These are phyloP conservation scores for Trichogramma evanescens DNA, from an alignment of 2,888 invertebrate genomes.

Conservation along the genomic window DNA sequence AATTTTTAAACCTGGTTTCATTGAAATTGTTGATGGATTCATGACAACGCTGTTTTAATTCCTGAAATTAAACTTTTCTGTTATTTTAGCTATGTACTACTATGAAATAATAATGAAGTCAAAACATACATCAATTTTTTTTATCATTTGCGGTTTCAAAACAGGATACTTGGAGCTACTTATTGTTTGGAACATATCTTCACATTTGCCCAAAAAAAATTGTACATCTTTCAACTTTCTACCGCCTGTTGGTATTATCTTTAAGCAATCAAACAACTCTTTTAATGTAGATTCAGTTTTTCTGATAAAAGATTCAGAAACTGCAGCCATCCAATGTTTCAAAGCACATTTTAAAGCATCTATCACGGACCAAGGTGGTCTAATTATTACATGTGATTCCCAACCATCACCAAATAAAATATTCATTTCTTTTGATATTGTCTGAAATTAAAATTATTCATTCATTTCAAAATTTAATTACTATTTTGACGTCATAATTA, in stretches of 20 bases:
- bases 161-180: constrained; percentile 29
- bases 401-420: constrained; percentile 37
- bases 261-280: constrained; percentile 26
- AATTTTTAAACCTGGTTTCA: constrained; percentile 25
- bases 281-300: constrained; percentile 21
- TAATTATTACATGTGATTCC: constrained; percentile 35
- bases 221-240: constrained; percentile 31
- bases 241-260: constrained; percentile 25
- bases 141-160: constrained; percentile 23
- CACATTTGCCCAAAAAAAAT: constrained; percentile 31
- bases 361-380: constrained; percentile 41
- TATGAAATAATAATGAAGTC: constrained; percentile 1
- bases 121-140: constrained; percentile 29
- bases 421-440: constrained; percentile 38
- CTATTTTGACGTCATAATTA: constrained; percentile 10
- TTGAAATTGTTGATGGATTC: constrained; percentile 25
- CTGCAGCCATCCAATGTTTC: constrained; percentile 45
- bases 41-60: constrained; percentile 26
- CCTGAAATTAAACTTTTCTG: constrained; percentile 24
- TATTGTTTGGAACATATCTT: constrained; percentile 34
- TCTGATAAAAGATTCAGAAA: constrained; percentile 37
- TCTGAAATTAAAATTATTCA: constrained; percentile 24
- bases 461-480: not conserved
- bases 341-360: constrained; percentile 39
- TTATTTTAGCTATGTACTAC: not conserved